phyloP scores from a whole-genome alignment of 2,113 vertebrate species.

The Malaclemys terrapin region DNA sequence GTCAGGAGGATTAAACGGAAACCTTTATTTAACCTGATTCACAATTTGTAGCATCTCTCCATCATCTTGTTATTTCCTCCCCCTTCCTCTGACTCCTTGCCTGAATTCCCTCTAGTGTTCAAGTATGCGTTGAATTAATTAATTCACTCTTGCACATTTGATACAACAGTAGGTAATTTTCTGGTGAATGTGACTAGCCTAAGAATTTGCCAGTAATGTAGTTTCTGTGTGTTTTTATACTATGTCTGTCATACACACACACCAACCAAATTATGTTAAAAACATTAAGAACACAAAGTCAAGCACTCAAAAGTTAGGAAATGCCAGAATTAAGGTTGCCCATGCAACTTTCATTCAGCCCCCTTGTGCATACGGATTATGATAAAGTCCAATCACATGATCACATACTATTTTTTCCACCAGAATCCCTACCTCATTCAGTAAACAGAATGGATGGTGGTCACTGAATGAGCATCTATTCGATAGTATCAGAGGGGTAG shows the following conservation, averaged over 20 bases:
- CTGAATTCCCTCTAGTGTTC: background rate
- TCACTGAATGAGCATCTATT: slow-evolving; percentile 42
- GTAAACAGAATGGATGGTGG: slow-evolving; percentile 6
- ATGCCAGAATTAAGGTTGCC: background rate
- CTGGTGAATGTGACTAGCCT: background rate
- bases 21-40: background rate
- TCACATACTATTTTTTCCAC: background rate
- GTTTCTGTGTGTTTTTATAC: background rate
- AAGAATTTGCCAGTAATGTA: background rate
- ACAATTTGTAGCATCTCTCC: background rate
- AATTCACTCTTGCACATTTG: background rate
- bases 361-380: slow-evolving; percentile 5
- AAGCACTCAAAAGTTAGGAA: background rate
- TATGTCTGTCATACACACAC: background rate
- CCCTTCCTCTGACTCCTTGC: background rate
- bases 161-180: background rate
- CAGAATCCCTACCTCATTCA: slow-evolving; percentile 24
- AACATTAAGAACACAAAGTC: background rate
- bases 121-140: background rate
- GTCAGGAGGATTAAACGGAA: background rate
- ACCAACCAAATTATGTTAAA: background rate
- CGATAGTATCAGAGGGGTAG: too few species aligned
- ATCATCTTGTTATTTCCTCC: background rate
- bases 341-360: background rate
- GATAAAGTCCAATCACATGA: slow-evolving; percentile 33